These are phyloP conservation scores for Diprion similis DNA, from an alignment of 1,140 invertebrate genomes.

Conservation along the genomic window DNA sequence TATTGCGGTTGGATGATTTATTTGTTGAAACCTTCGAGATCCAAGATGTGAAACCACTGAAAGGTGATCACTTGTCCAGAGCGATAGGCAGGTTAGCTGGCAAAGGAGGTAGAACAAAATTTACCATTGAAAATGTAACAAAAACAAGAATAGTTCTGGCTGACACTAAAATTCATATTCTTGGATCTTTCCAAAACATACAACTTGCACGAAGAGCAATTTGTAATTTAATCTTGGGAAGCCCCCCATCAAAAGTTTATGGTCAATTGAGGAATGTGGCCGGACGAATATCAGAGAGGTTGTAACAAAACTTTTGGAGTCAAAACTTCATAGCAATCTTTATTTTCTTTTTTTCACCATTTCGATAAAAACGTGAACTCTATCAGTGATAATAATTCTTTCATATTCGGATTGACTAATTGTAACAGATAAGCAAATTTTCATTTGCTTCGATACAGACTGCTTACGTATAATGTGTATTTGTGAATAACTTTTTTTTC, in stretches of 20 bases:
- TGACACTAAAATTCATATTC: slow-evolving; percentile 95
- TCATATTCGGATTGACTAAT: slow-evolving; percentile 7
- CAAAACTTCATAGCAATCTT: slow-evolving; percentile 13
- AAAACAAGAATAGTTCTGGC: slow-evolving; percentile 98
- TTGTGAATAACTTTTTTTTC: too few relatives aligned
- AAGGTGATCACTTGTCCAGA: slow-evolving; percentile 94
- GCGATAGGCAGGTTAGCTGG: slow-evolving; percentile 97
- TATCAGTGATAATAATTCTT: slow-evolving; percentile 11
- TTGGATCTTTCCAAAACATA: slow-evolving; percentile 98
- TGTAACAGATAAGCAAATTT: too few relatives aligned
- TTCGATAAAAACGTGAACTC: slow-evolving; percentile 8
- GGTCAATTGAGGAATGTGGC: slow-evolving; percentile 89
- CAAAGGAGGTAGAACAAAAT: slow-evolving; percentile 96
- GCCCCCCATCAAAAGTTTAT: slow-evolving; percentile 95
- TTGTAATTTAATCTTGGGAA: slow-evolving; percentile 97
- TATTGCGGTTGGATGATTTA: slow-evolving; percentile 94
- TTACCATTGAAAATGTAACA: slow-evolving; percentile 98
- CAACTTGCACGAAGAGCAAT: slow-evolving; percentile 94
- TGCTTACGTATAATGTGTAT: too few relatives aligned
- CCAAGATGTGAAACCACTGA: slow-evolving; percentile 94
- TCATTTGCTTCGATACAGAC: too few relatives aligned
- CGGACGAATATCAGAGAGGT: slow-evolving; percentile 79
- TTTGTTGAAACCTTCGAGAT: slow-evolving; percentile 98
- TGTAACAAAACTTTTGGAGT: slow-evolving; percentile 63
- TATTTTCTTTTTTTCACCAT: slow-evolving; percentile 17